phyloP scores from a whole-genome alignment of 2,113 vertebrate genomes.

The Naja naja region DNA sequence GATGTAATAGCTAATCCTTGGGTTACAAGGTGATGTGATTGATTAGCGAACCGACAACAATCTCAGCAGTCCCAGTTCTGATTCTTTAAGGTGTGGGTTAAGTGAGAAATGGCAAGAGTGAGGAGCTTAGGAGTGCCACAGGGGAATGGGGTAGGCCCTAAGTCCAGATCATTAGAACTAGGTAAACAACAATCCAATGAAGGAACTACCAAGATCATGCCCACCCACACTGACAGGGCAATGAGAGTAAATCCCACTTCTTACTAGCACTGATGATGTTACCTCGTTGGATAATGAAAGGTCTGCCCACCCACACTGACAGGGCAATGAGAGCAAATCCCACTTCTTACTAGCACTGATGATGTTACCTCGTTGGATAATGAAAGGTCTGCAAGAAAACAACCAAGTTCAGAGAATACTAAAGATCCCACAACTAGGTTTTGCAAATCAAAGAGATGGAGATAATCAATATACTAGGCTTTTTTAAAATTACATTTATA shows the following conservation, averaged over 20 bases:
- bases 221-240: background rate
- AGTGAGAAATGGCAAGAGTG: background rate
- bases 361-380: background rate
- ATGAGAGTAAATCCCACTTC: background rate
- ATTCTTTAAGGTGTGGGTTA: background rate
- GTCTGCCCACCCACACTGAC: background rate
- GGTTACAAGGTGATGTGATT: background rate
- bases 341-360: background rate
- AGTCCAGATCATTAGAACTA: background rate
- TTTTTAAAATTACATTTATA: too few relatives aligned
- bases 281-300: background rate
- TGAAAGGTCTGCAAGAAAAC: background rate
- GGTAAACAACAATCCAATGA: background rate
- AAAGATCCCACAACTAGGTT: background rate
- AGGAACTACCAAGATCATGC: too few relatives aligned
- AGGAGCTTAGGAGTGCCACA: background rate
- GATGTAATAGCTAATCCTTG: background rate
- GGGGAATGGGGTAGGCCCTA: background rate
- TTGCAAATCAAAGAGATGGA: background rate
- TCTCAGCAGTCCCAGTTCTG: background rate
- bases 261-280: background rate
- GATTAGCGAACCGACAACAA: background rate
- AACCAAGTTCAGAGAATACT: background rate
- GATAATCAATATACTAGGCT: background rate
- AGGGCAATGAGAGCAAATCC: background rate